phyloP scores from a whole-genome alignment of 2,797 vertebrate species.

The Vespertilio murinus region DNA sequence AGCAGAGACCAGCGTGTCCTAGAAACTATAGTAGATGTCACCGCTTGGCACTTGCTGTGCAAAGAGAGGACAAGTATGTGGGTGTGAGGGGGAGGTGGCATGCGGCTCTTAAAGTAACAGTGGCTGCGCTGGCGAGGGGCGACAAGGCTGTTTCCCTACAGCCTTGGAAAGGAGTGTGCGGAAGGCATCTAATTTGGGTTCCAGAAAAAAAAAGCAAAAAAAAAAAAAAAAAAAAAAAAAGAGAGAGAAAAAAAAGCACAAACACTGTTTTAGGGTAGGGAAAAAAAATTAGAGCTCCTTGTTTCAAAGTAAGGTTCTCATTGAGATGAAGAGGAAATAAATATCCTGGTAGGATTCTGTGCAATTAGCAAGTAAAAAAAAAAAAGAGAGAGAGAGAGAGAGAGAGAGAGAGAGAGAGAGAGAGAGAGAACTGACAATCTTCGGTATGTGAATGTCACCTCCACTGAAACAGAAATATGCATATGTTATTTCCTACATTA shows the following conservation, averaged over 20 bases:
- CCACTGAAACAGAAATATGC: conserved; percentile 38
- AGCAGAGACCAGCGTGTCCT: conserved; percentile 83
- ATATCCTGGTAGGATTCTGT: not conserved
- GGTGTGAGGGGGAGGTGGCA: conserved; percentile 78
- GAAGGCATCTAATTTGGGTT: conserved; percentile 64
- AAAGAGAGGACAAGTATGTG: conserved; percentile 84
- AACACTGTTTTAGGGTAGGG: not conserved
- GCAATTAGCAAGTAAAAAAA: conserved; percentile 37
- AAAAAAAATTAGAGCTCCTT: not conserved
- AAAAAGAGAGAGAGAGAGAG: no score
- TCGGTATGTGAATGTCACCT: conserved; percentile 27
- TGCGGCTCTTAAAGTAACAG: conserved; percentile 83
- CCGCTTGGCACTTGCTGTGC: conserved; percentile 87
- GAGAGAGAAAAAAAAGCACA: conserved; percentile 70
- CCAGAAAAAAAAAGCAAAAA: conserved; percentile 69
- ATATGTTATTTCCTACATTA: conserved; percentile 28
- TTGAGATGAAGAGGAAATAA: conserved; percentile 56
- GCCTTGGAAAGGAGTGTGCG: conserved; percentile 50
- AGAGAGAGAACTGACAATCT: not conserved
- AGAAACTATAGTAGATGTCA: conserved; percentile 88
- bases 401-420: no score
- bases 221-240: conserved; percentile 79
- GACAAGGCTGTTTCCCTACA: not conserved
- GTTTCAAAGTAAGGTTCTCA: conserved; percentile 63
- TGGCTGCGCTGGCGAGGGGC: not conserved